Evolutionary conservation across 2,888 invertebrate genomes (phyloP).

Genomic region (Drosophila nigricruria): DNA sequence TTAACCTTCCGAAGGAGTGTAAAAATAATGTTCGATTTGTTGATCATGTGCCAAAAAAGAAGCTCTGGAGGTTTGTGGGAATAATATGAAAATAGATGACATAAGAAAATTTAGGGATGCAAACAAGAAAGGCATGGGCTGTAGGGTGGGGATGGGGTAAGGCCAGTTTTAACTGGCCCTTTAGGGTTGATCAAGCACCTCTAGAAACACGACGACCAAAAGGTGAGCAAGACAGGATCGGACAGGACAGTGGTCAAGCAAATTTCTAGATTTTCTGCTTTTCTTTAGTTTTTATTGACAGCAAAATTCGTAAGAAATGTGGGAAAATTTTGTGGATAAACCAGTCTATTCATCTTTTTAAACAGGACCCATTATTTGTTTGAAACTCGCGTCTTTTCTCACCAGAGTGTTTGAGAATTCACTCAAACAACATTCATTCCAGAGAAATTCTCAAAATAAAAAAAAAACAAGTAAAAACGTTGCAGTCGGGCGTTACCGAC

Average conservation of each 20-base stretch:
- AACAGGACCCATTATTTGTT: neutral
- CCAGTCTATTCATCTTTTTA: constrained; percentile 44
- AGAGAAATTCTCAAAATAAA: neutral
- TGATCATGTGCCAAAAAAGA: neutral
- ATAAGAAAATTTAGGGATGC: neutral
- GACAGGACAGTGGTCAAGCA: constrained; percentile 41
- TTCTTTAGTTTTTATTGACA: constrained; percentile 40
- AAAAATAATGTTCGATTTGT: neutral
- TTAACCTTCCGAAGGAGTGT: too few relatives aligned
- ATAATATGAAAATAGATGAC: neutral
- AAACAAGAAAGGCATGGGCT: neutral
- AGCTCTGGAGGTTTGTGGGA: neutral
- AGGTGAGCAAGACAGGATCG: neutral
- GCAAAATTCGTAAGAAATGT: constrained; percentile 51
- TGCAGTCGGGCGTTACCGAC: too few relatives aligned
- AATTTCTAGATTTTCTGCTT: constrained; percentile 32
- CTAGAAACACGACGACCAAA: neutral
- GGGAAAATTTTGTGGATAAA: constrained; percentile 67
- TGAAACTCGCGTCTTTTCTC: constrained; percentile 62
- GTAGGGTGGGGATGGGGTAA: neutral
- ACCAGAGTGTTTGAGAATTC: constrained; percentile 27
- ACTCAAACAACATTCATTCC: neutral
- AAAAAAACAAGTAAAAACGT: too few relatives aligned
- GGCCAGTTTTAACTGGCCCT: too few relatives aligned
- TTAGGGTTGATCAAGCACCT: constrained; percentile 57